Conservation (phyloP, 2,113 vertebrate species). For the cat (Felis catus) region F.catus_Fca126_mat1.0 CM031428.1:29035501-29036000, state of each 20-base stretch:
- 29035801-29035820: too few species aligned
- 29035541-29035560: too few species aligned
- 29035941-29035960: background rate
- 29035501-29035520: background rate
- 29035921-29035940: background rate
- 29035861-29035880: background rate
- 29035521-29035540: too few species aligned
- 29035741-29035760: background rate
- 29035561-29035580: too few species aligned
- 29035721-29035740: accelerated
- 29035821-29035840: accelerated
- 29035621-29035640: too few species aligned
- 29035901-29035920: background rate
- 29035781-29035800: background rate
- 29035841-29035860: accelerated
- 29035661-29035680: too few species aligned
- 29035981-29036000: background rate
- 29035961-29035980: background rate
- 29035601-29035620: too few species aligned
- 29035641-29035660: too few species aligned
- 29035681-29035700: too few species aligned
- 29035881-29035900: background rate
- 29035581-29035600: too few species aligned
- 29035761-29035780: background rate
- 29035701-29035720: too few species aligned